A percentile compares a stretch with the other conserved stretches of the same genome.
These are phyloP conservation scores for Parnassius glacialis DNA, from an alignment of 2,888 invertebrate species.

Conservation along the genomic window DNA sequence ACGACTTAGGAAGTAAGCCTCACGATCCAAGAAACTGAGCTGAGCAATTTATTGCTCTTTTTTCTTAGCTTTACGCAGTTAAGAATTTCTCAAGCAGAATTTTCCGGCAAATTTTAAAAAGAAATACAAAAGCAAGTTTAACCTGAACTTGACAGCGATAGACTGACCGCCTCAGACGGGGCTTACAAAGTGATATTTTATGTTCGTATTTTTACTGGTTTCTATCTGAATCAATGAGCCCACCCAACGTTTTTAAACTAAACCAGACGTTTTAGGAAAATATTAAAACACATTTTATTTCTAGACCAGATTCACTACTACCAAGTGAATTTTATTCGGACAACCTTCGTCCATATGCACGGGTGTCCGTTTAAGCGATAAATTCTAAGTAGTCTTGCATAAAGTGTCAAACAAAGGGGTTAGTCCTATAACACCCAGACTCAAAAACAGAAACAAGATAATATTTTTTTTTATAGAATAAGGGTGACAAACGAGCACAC, in stretches of 20 bases:
- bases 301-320: too few relatives aligned
- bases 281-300: too few relatives aligned
- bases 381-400: not conserved
- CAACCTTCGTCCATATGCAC: not conserved
- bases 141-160: constrained; percentile 59
- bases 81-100: constrained; percentile 23
- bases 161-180: constrained; percentile 39
- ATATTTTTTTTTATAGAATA: too few relatives aligned
- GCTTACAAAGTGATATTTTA: constrained; percentile 36
- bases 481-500: too few relatives aligned
- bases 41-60: constrained; percentile 10
- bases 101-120: constrained; percentile 37
- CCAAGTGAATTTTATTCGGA: too few relatives aligned
- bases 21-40: not conserved
- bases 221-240: constrained; percentile 32
- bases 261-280: not conserved
- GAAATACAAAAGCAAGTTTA: constrained; percentile 49
- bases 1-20: not conserved
- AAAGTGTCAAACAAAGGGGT: not conserved
- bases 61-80: constrained; percentile 11
- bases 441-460: too few relatives aligned
- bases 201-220: constrained; percentile 30
- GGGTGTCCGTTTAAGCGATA: not conserved
- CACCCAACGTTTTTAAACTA: not conserved
- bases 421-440: too few relatives aligned